Evolutionary conservation across 2,888 invertebrate genomes (phyloP).

Genomic region (Strigamia maritima): DNA sequence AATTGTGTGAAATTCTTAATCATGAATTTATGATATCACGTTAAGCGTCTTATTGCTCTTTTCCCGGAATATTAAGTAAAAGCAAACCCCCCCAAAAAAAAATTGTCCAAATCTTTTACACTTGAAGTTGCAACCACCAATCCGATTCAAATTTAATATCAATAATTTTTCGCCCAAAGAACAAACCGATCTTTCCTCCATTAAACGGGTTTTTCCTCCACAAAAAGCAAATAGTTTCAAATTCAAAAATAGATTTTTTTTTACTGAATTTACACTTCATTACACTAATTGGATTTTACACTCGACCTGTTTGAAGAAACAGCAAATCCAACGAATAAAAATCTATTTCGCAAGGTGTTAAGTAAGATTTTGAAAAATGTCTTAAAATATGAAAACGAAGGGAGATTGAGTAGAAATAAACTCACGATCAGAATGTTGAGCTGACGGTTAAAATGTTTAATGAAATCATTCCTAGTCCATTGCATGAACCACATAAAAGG

Average conservation of each 20-base stretch:
- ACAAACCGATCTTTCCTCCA: background rate
- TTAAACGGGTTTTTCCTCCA: background rate
- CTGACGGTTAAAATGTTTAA: slow-evolving; percentile 17
- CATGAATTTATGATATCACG: slow-evolving; percentile 27
- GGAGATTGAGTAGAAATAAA: slow-evolving; percentile 9
- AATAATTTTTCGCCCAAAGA: slow-evolving; percentile 27
- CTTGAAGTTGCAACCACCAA: slow-evolving; percentile 23
- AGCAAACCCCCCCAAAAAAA: background rate
- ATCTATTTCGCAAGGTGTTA: slow-evolving; percentile 29
- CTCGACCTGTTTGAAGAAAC: slow-evolving; percentile 11
- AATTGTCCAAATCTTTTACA: slow-evolving; percentile 14
- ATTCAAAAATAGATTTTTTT: background rate
- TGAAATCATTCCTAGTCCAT: slow-evolving; percentile 29
- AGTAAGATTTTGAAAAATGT: slow-evolving; percentile 27
- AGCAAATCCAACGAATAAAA: background rate
- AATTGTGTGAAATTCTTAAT: slow-evolving; percentile 27
- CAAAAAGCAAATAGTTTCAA: slow-evolving; percentile 12
- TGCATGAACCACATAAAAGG: slow-evolving; percentile 27
- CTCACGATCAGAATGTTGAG: slow-evolving; percentile 27
- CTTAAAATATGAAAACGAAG: slow-evolving; percentile 17
- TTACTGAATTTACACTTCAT: slow-evolving; percentile 36
- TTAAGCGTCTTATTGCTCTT: slow-evolving; percentile 27
- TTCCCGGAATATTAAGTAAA: slow-evolving; percentile 13
- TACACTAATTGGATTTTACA: slow-evolving; percentile 38
- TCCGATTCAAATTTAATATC: slow-evolving; percentile 27